phyloP scores from a whole-genome alignment of 2,888 invertebrate species.

The Drosophila fungiperda region DNA sequence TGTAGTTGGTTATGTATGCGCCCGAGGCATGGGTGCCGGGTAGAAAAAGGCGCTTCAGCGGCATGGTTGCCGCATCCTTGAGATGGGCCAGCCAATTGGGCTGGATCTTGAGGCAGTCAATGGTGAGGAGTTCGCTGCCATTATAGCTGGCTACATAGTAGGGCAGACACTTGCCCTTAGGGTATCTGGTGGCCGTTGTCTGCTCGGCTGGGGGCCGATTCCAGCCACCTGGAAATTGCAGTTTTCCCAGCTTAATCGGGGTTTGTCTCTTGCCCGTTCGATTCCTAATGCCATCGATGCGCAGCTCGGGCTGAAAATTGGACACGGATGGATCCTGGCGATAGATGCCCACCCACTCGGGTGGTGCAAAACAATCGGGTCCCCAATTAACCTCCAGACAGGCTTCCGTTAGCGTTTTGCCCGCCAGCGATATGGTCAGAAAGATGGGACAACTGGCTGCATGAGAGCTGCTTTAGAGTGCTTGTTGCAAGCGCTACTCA shows the following conservation, averaged over 20 bases:
- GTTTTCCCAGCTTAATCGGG: constrained; percentile 85
- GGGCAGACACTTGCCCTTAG: constrained; percentile 88
- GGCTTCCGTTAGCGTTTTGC: constrained; percentile 77
- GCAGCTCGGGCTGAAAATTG: constrained; percentile 71
- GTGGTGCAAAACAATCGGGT: constrained; percentile 81
- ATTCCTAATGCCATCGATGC: constrained; percentile 83
- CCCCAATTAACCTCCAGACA: constrained; percentile 83
- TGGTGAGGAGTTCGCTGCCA: constrained; percentile 87
- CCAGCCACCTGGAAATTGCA: constrained; percentile 88
- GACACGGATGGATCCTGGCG: constrained; percentile 83
- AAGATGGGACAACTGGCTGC: constrained; percentile 82
- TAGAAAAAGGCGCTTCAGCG: constrained; percentile 82
- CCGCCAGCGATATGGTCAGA: constrained; percentile 81
- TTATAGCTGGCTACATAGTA: constrained; percentile 90
- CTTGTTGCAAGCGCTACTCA: neutral
- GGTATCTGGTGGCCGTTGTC: constrained; percentile 62
- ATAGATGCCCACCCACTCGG: constrained; percentile 84
- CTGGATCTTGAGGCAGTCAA: constrained; percentile 91
- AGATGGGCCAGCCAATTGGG: constrained; percentile 94
- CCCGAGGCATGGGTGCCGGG: constrained; percentile 88
- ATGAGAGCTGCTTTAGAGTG: neutral
- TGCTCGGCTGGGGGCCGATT: constrained; percentile 82
- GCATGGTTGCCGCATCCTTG: constrained; percentile 71
- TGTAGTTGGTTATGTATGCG: constrained; percentile 84
- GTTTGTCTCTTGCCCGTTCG: constrained; percentile 86